Evolutionary conservation across 2,888 invertebrate species (phyloP).

Genomic region (Hypomecis atomaria): DNA sequence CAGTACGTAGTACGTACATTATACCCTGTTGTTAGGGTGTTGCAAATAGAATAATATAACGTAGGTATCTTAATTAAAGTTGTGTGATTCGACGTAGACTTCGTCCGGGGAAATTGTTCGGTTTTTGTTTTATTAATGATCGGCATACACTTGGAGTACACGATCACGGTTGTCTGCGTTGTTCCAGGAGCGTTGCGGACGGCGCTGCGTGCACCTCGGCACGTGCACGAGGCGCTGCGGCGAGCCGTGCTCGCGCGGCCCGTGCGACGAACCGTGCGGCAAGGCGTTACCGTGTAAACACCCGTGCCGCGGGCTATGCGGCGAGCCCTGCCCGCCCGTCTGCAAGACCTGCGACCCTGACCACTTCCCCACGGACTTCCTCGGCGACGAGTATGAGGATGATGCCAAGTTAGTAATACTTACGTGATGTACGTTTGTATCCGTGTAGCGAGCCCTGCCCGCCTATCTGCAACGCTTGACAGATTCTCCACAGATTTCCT

Average conservation of each 20-base stretch:
- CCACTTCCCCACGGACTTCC: constrained; percentile 70
- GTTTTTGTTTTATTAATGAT: too few relatives aligned
- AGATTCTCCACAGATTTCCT: constrained; percentile 71
- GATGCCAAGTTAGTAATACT: constrained; percentile 70
- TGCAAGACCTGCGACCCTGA: constrained; percentile 85
- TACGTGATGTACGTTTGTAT: background rate
- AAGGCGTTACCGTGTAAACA: constrained; percentile 81
- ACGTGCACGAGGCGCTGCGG: constrained; percentile 76
- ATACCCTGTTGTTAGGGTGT: too few relatives aligned
- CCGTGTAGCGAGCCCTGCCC: constrained; percentile 89
- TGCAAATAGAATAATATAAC: too few relatives aligned
- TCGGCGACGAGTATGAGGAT: constrained; percentile 71
- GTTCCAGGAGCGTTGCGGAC: constrained; percentile 68
- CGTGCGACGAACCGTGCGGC: constrained; percentile 76
- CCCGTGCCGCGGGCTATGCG: constrained; percentile 88
- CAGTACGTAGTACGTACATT: too few relatives aligned
- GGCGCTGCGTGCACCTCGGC: constrained; percentile 77
- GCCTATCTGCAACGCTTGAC: constrained; percentile 81
- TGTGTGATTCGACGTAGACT: too few relatives aligned
- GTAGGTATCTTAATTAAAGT: too few relatives aligned
- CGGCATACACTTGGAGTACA: too few relatives aligned
- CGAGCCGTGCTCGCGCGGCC: constrained; percentile 67
- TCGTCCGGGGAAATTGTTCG: too few relatives aligned
- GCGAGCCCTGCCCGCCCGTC: constrained; percentile 87
- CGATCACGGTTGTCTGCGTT: background rate